phyloP scores from a whole-genome alignment of 2,888 invertebrate genomes.

The Ctena decussata region DNA sequence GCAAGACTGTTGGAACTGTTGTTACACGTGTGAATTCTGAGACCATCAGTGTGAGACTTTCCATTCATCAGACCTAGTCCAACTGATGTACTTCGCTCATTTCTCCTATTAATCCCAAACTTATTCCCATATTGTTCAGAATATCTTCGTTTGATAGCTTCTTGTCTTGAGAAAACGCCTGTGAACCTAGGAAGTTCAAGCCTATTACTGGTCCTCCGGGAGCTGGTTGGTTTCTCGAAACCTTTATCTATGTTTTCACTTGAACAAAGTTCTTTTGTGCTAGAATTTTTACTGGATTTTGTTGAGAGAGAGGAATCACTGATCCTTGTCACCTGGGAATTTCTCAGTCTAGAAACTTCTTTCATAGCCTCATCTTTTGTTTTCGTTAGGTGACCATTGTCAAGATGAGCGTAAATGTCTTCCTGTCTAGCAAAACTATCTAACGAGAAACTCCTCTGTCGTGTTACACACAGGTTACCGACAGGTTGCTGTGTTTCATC shows the following conservation, averaged over 20 bases:
- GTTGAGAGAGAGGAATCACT: not conserved
- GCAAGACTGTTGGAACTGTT: not conserved
- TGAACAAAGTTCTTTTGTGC: not conserved
- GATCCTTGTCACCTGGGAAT: not conserved
- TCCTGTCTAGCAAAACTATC: not conserved
- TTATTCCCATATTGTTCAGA: not conserved
- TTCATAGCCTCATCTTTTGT: not conserved
- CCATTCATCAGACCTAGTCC: not conserved
- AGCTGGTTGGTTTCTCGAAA: not conserved
- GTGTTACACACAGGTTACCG: too few relatives aligned
- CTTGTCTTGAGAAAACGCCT: not conserved
- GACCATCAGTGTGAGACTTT: not conserved
- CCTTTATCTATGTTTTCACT: not conserved
- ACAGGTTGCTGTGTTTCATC: too few relatives aligned
- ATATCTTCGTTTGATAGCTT: not conserved
- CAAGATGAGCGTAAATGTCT: too few relatives aligned
- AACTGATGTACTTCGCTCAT: not conserved
- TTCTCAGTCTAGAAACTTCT: too few relatives aligned
- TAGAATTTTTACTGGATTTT: not conserved
- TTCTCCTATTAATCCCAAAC: not conserved
- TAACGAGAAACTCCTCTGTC: not conserved
- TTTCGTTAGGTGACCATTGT: not conserved
- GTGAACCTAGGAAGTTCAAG: not conserved
- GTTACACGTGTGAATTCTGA: slow-evolving; percentile 19
- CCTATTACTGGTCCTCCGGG: not conserved